Conservation (phyloP, 2,888 invertebrate genomes). For the Mellilla xanthometata region DNA sequence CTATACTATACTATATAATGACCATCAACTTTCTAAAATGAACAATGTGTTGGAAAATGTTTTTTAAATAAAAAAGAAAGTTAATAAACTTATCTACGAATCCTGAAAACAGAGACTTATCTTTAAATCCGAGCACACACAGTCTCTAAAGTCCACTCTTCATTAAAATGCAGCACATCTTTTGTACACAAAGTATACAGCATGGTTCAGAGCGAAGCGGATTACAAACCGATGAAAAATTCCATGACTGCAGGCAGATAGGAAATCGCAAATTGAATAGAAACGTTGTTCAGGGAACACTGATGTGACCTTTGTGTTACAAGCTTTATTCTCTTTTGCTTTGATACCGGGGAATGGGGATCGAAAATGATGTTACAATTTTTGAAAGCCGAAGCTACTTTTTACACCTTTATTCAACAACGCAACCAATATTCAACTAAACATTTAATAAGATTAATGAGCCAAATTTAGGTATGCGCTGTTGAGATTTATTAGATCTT, state of each 20-base stretch:
- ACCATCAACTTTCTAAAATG: too few species aligned
- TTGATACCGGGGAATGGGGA: conserved; percentile 23
- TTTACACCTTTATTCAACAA: too few species aligned
- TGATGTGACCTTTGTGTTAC: conserved; percentile 47
- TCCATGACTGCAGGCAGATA: conserved; percentile 47
- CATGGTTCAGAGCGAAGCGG: conserved; percentile 49
- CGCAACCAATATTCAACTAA: too few species aligned
- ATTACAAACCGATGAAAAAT: conserved; percentile 67
- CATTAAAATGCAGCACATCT: conserved; percentile 8
- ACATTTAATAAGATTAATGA: too few species aligned
- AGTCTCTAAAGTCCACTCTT: background rate
- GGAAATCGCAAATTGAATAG: conserved; percentile 62
- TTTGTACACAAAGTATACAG: conserved; percentile 18
- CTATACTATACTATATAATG: too few species aligned
- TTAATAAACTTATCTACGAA: too few species aligned
- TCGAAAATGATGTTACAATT: conserved; percentile 4
- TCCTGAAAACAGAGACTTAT: background rate
- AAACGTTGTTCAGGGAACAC: conserved; percentile 51
- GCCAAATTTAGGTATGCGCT: too few species aligned
- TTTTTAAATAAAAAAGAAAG: too few species aligned
- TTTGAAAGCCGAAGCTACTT: too few species aligned
- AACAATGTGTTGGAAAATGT: too few species aligned
- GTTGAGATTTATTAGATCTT: too few species aligned
- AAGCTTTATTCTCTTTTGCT: conserved; percentile 45
- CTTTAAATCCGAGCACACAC: background rate